Percentiles rank a stretch among this genome's conserved stretches.
phyloP scores from a whole-genome alignment of 1,140 invertebrate species.

The Cotesia vestalis region DNA sequence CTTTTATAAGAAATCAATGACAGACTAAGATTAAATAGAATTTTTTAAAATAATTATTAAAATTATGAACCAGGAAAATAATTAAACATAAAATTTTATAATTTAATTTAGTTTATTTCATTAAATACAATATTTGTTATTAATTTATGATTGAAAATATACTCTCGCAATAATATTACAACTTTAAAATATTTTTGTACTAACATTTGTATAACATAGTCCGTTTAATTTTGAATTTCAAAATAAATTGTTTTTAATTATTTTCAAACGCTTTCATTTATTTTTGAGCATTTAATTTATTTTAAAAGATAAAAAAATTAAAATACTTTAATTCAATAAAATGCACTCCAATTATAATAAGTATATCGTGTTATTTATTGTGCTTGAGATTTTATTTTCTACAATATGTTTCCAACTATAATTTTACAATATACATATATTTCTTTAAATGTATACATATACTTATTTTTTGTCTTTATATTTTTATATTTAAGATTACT shows the following conservation, averaged over 20 bases:
- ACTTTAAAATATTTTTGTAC: constrained; percentile 22
- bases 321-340: constrained; percentile 34
- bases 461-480: no score
- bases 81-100: neutral
- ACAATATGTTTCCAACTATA: no score
- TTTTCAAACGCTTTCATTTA: no score
- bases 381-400: neutral
- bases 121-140: neutral
- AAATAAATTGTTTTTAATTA: no score
- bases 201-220: constrained; percentile 26
- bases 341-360: constrained; percentile 37
- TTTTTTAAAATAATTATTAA: no score
- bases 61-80: neutral
- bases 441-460: no score
- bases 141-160: constrained; percentile 23
- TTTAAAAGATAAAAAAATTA: constrained; percentile 1
- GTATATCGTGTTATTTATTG: neutral
- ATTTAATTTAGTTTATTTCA: neutral
- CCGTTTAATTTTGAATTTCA: no score
- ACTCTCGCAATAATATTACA: constrained; percentile 19
- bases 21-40: no score
- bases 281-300: no score
- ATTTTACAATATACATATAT: no score
- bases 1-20: no score
- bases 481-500: no score